Percentiles rank a stretch among this genome's conserved stretches.
phyloP scores from a whole-genome alignment of 2,888 invertebrate species.

The Platerodrilus igneus region DNA sequence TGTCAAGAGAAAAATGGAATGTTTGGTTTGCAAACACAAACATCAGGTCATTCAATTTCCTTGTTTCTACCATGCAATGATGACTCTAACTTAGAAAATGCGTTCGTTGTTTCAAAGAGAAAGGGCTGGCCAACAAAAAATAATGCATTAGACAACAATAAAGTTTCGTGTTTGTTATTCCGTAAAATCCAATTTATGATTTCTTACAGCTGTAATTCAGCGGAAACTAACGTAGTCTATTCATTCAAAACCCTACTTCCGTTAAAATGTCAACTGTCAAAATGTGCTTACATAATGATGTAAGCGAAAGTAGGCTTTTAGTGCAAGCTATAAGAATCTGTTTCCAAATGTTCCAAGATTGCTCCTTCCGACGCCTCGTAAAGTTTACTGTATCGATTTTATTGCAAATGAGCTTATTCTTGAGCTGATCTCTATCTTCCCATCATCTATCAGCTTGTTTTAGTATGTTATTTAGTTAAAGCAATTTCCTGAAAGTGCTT shows the following conservation, averaged over 20 bases:
- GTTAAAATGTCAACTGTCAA: slow-evolving; percentile 32
- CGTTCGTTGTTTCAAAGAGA: too few relatives aligned
- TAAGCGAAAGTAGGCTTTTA: slow-evolving; percentile 37
- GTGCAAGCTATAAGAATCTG: slow-evolving; percentile 36
- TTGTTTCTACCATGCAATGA: slow-evolving; percentile 14
- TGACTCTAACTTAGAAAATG: slow-evolving; percentile 5
- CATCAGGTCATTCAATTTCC: slow-evolving; percentile 24
- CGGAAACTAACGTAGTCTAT: slow-evolving; percentile 23
- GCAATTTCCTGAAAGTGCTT: slow-evolving; percentile 30
- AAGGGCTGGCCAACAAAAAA: too few relatives aligned
- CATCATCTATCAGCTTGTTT: slow-evolving; percentile 32
- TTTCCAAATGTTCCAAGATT: slow-evolving; percentile 34
- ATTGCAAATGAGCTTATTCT: slow-evolving; percentile 42
- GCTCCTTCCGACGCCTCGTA: slow-evolving; percentile 38
- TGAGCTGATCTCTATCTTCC: slow-evolving; percentile 34
- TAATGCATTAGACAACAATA: too few relatives aligned
- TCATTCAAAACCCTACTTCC: slow-evolving; percentile 35
- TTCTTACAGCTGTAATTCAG: slow-evolving; percentile 16
- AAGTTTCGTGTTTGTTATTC: not conserved
- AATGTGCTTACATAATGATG: slow-evolving; percentile 34
- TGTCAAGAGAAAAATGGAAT: slow-evolving; percentile 24
- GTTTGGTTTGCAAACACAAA: slow-evolving; percentile 23
- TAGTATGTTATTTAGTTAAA: slow-evolving; percentile 28
- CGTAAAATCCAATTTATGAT: slow-evolving; percentile 10
- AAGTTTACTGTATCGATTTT: slow-evolving; percentile 45